Conservation (phyloP, 2,888 invertebrate genomes). For the Andrena praecox region DNA sequence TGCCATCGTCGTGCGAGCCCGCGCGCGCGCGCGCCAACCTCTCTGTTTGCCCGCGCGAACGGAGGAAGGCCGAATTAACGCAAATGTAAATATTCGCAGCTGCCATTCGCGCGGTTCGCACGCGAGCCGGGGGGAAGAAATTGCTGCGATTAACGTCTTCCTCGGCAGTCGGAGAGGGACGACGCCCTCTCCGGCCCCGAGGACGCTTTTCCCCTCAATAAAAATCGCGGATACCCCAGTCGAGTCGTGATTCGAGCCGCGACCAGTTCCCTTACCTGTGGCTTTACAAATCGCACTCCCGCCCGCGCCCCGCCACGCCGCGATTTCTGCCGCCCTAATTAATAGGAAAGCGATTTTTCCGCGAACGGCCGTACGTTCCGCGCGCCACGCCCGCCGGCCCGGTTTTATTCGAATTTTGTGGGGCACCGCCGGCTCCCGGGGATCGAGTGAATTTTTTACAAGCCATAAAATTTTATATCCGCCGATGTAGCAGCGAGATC, state of each 20-base stretch:
- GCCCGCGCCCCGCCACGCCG: not conserved
- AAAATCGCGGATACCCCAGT: conserved; percentile 28
- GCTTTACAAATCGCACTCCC: conserved; percentile 1
- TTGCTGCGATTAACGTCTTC: conserved; percentile 57
- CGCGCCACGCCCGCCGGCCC: not conserved
- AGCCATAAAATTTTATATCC: conserved; percentile 42
- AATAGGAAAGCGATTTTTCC: conserved; percentile 12
- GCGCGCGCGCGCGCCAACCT: not conserved
- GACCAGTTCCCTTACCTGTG: conserved; percentile 6
- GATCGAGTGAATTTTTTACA: conserved; percentile 39
- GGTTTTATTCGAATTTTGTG: conserved; percentile 38
- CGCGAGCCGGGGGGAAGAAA: conserved; percentile 41
- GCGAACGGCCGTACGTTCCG: not conserved
- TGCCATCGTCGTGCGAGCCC: conserved; percentile 4
- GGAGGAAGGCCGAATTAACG: conserved; percentile 54
- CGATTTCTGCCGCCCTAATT: conserved; percentile 20
- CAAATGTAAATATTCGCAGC: conserved; percentile 56
- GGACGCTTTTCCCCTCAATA: conserved; percentile 30
- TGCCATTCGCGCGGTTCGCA: conserved; percentile 32
- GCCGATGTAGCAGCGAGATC: not conserved
- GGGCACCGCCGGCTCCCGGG: not conserved
- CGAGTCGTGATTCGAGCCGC: conserved; percentile 5
- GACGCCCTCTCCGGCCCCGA: not conserved
- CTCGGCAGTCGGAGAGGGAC: conserved; percentile 15
- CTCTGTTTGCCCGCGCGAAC: not conserved